Percentiles rank a stretch among this genome's conserved stretches.
Conservation (phyloP, 2,113 vertebrate species). For the Pollachius pollachius region DNA sequence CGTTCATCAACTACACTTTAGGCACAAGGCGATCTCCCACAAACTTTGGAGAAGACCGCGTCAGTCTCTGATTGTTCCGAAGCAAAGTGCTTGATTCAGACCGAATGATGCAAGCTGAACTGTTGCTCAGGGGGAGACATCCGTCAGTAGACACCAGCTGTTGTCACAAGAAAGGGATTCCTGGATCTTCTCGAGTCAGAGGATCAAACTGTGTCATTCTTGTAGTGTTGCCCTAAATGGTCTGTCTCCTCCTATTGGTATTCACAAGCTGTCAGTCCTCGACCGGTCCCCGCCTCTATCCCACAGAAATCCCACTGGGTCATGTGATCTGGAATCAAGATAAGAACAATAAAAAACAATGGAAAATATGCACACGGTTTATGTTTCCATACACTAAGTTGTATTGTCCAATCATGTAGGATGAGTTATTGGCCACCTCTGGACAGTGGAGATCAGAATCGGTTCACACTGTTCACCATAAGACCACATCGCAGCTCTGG, state of each 20-base stretch:
- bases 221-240: slow-evolving; percentile 88
- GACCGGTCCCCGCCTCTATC: slow-evolving; percentile 85
- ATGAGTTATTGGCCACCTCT: no score
- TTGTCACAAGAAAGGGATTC: slow-evolving; percentile 67
- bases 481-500: no score
- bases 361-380: neutral
- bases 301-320: slow-evolving; percentile 80
- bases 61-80: slow-evolving; percentile 99
- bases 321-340: slow-evolving; percentile 65
- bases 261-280: slow-evolving; percentile 84
- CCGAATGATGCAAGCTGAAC: slow-evolving; percentile 81
- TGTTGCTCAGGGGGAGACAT: slow-evolving; percentile 74
- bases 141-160: slow-evolving; percentile 80
- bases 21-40: slow-evolving; percentile 99
- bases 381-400: no score
- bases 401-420: no score
- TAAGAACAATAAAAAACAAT: slow-evolving; percentile 9
- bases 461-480: no score
- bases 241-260: slow-evolving; percentile 83
- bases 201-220: slow-evolving; percentile 81
- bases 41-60: slow-evolving; percentile 83
- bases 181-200: slow-evolving; percentile 82
- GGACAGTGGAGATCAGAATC: no score
- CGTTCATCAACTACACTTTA: slow-evolving; percentile 99
- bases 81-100: slow-evolving; percentile 86